phyloP scores from a whole-genome alignment of 1,140 invertebrate species.

The Chironomus striatipennis region DNA sequence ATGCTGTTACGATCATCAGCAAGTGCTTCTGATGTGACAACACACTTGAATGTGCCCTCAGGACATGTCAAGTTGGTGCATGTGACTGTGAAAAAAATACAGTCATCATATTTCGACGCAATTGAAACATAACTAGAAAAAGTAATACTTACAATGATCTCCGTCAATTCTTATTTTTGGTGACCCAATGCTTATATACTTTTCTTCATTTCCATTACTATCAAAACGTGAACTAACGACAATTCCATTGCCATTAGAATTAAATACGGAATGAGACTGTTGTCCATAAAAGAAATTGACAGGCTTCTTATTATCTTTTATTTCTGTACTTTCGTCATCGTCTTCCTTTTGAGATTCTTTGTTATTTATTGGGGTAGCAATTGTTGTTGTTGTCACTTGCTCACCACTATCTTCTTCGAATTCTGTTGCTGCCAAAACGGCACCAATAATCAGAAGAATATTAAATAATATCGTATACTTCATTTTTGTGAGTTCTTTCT shows the following conservation, averaged over 20 bases:
- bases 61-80: not conserved
- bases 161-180: not conserved
- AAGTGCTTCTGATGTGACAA: not conserved
- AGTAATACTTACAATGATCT: not conserved
- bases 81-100: not conserved
- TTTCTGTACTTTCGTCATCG: not conserved
- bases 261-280: not conserved
- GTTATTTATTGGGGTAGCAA: not conserved
- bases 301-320: too few species aligned
- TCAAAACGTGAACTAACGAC: not conserved
- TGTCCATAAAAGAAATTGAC: not conserved
- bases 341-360: not conserved
- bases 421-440: not conserved
- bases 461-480: not conserved
- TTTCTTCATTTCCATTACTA: not conserved
- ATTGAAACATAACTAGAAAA: not conserved
- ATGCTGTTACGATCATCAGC: not conserved
- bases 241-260: not conserved
- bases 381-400: too few species aligned
- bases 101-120: not conserved
- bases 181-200: not conserved
- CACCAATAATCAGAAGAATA: not conserved
- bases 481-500: not conserved
- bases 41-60: not conserved
- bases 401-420: not conserved